These are phyloP conservation scores for Mercenaria mercenaria DNA, from an alignment of 1,140 invertebrate species.

Conservation along the genomic window DNA sequence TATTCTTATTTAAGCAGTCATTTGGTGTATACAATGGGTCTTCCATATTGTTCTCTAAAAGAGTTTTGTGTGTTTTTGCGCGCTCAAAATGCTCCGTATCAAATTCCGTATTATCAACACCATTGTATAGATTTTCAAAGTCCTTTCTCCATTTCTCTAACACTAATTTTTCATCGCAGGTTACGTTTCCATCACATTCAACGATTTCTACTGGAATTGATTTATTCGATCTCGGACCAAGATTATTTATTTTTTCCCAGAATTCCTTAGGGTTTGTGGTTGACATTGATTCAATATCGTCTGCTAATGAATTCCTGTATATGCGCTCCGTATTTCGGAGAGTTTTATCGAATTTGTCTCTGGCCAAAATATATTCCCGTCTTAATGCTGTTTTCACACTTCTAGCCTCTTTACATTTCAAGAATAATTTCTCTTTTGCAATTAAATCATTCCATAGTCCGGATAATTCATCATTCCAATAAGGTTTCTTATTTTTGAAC, in stretches of 20 bases:
- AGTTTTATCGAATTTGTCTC: slow-evolving; percentile 29
- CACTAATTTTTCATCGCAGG: not conserved
- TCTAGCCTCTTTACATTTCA: not conserved
- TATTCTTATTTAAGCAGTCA: not conserved
- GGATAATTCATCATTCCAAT: not conserved
- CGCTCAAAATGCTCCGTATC: slow-evolving; percentile 1
- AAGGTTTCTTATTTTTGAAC: slow-evolving; percentile 6
- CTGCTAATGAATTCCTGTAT: not conserved
- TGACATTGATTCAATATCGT: not conserved
- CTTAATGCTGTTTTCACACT: not conserved
- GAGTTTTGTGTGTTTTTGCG: not conserved
- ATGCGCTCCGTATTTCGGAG: not conserved
- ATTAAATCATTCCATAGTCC: not conserved
- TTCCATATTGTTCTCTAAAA: slow-evolving; percentile 37
- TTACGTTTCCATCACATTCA: not conserved
- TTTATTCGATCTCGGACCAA: slow-evolving; percentile 35
- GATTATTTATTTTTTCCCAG: slow-evolving; percentile 38
- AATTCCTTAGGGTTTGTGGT: slow-evolving; percentile 37
- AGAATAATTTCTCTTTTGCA: not conserved
- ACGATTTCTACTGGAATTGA: slow-evolving; percentile 21
- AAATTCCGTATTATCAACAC: not conserved
- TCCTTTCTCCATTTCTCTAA: slow-evolving; percentile 12
- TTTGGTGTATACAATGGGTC: slow-evolving; percentile 21
- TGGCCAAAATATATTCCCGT: slow-evolving; percentile 11
- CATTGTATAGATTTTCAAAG: slow-evolving; percentile 29